These are phyloP conservation scores for Chromis chromis DNA, from an alignment of 2,797 vertebrate species.

Conservation along the genomic window DNA sequence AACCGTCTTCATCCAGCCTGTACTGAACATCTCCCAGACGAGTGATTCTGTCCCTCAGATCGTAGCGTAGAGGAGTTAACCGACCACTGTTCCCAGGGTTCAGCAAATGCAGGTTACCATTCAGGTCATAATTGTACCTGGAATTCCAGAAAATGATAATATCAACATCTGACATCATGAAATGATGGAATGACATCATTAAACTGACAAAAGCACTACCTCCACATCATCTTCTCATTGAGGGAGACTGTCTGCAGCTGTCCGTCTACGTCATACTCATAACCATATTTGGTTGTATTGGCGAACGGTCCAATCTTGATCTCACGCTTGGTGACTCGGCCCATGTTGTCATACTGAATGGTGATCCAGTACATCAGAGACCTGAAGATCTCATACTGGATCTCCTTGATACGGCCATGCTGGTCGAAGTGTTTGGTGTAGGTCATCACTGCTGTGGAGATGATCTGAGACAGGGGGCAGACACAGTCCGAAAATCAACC, in stretches of 20 bases:
- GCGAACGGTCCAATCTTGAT: constrained; percentile 98
- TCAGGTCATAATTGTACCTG: constrained; percentile 94
- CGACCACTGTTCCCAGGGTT: constrained; percentile 96
- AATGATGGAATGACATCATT: neutral
- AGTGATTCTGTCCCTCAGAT: constrained; percentile 96
- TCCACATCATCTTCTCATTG: constrained; percentile 99
- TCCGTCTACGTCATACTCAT: constrained; percentile 97
- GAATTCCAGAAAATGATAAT: neutral
- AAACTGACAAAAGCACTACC: constrained; percentile 72
- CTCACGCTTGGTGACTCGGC: constrained; percentile 95
- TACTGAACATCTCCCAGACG: constrained; percentile 96
- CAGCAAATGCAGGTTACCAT: constrained; percentile 96
- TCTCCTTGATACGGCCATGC: constrained; percentile 97
- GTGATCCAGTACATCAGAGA: constrained; percentile 99
- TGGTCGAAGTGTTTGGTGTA: constrained; percentile 99
- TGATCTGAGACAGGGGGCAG: constrained; percentile 85
- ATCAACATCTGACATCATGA: neutral
- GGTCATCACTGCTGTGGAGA: constrained; percentile 98
- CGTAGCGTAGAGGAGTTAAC: constrained; percentile 93
- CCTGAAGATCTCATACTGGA: constrained; percentile 98
- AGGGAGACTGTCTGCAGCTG: constrained; percentile 97
- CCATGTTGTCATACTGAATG: constrained; percentile 98
- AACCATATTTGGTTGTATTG: constrained; percentile 97
- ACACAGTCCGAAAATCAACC: neutral
- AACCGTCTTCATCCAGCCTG: constrained; percentile 95